phyloP scores from a whole-genome alignment of 1,140 invertebrate species.

The Zaprionus taronus region DNA sequence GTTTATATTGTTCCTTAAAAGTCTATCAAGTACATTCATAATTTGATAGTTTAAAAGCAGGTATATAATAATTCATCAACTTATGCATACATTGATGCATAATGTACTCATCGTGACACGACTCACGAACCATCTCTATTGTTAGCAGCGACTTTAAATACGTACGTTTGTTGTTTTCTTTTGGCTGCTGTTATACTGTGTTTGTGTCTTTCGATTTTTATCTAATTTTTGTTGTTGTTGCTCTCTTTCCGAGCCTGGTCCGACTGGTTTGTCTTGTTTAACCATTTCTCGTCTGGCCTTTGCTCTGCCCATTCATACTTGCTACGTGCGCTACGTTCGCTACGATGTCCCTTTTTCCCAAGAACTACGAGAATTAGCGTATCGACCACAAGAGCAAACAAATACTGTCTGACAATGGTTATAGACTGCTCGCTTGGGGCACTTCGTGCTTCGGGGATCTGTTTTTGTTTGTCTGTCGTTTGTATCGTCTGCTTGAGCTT shows the following conservation, averaged over 20 bases:
- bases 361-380: slow-evolving; percentile 81
- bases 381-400: slow-evolving; percentile 80
- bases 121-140: slow-evolving; percentile 18
- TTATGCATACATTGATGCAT: not conserved
- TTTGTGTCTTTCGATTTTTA: slow-evolving; percentile 67
- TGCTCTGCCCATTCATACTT: slow-evolving; percentile 69
- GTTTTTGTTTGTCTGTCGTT: slow-evolving; percentile 25
- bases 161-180: not conserved
- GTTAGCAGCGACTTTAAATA: not conserved
- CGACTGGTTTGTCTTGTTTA: slow-evolving; percentile 67
- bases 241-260: slow-evolving; percentile 36
- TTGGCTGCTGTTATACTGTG: not conserved
- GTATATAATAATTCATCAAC: not conserved
- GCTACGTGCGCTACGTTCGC: slow-evolving; percentile 59
- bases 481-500: slow-evolving; percentile 30
- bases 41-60: not conserved
- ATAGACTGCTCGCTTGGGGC: slow-evolving; percentile 1
- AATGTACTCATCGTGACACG: slow-evolving; percentile 13
- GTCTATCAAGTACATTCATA: not conserved
- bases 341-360: slow-evolving; percentile 61
- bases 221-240: slow-evolving; percentile 63
- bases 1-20: not conserved
- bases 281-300: slow-evolving; percentile 31
- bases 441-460: not conserved
- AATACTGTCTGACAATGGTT: slow-evolving; percentile 36